Conservation (phyloP, 2,888 invertebrate species). For the Dicyrtomina minuta region DNA sequence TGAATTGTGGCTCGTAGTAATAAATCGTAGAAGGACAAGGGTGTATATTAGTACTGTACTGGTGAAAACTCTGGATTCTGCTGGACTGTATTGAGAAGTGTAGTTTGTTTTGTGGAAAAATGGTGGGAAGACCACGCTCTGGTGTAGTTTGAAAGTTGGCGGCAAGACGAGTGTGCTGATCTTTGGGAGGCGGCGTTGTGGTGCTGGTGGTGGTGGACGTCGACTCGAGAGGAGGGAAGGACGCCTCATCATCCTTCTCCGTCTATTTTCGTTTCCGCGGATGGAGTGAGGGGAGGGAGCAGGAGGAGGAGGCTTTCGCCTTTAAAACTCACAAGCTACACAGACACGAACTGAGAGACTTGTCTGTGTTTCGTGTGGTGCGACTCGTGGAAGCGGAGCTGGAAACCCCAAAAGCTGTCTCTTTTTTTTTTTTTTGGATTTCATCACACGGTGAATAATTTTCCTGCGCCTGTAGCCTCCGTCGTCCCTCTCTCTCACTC, state of each 20-base stretch:
- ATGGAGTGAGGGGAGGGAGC: background rate
- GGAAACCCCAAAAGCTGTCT: too few species aligned
- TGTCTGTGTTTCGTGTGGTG: too few species aligned
- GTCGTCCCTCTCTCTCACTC: too few species aligned
- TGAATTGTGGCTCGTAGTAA: too few species aligned
- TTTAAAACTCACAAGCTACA: background rate
- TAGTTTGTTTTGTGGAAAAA: background rate
- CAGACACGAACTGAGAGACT: background rate
- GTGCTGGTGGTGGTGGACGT: background rate
- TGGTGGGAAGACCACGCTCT: slow-evolving; percentile 19
- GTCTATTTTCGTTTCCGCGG: background rate
- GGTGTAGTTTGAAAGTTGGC: slow-evolving; percentile 11
- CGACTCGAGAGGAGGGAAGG: background rate
- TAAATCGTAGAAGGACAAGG: too few species aligned
- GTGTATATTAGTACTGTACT: too few species aligned
- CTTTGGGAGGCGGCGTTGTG: background rate
- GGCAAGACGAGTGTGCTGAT: background rate
- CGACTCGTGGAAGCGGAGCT: too few species aligned
- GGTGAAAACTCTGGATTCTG: too few species aligned
- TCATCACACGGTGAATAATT: background rate
- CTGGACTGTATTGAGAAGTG: too few species aligned
- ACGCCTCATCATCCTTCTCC: background rate
- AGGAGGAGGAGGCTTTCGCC: background rate
- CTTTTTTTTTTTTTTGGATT: background rate
- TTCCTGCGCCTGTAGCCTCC: too few species aligned